phyloP scores from a whole-genome alignment of 1,140 invertebrate species.

The Triops cancriformis region DNA sequence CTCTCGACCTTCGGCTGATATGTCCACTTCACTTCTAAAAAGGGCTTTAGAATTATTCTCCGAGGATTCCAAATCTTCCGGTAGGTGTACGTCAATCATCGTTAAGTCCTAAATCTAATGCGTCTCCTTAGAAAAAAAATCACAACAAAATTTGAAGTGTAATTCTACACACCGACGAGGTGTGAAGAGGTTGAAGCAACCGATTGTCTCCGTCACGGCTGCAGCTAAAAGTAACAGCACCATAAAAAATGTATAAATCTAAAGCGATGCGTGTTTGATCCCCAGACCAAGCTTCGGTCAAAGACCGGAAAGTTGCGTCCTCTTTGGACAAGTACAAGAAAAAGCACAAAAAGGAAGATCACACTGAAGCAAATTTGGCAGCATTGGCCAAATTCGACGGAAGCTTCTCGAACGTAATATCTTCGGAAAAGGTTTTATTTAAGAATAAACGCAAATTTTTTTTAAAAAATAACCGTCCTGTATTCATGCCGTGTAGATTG shows the following conservation, averaged over 20 bases:
- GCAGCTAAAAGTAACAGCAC: neutral
- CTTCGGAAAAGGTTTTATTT: conserved; percentile 2
- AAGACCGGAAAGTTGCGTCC: conserved; percentile 25
- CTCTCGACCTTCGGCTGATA: neutral
- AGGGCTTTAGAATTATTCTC: conserved; percentile 21
- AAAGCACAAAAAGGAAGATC: conserved; percentile 24
- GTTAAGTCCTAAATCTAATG: neutral
- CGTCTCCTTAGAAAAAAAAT: neutral
- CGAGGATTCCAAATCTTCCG: conserved; percentile 17
- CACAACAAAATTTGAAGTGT: neutral
- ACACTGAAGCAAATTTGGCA: conserved; percentile 17
- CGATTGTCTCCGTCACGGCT: neutral
- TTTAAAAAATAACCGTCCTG: too few relatives aligned
- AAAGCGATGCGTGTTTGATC: too few relatives aligned
- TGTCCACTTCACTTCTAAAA: conserved; percentile 25
- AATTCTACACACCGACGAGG: neutral
- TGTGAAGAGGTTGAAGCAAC: neutral
- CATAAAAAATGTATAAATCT: neutral
- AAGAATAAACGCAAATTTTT: too few relatives aligned
- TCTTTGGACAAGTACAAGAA: conserved; percentile 19
- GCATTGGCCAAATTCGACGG: conserved; percentile 13
- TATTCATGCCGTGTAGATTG: conserved; percentile 10
- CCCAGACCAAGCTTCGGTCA: conserved; percentile 17
- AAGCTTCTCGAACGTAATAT: neutral
- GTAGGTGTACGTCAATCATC: neutral